A percentile compares a stretch with the other conserved stretches of the same genome.
Evolutionary conservation across 2,113 vertebrate species (phyloP).

Genomic region (Galbula dea): DNA sequence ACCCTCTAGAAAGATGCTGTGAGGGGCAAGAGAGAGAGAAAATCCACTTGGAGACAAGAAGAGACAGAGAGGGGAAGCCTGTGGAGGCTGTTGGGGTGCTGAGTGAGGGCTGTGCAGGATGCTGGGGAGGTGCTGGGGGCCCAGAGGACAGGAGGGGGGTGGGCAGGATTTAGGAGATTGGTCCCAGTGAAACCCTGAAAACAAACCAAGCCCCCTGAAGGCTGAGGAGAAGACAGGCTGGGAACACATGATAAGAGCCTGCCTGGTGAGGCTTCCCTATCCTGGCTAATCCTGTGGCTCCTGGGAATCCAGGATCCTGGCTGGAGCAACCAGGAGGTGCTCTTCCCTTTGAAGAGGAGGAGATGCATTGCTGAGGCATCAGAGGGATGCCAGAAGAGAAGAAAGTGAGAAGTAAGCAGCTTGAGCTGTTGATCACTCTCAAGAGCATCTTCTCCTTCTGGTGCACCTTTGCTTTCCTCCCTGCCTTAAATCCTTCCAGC

Average conservation of each 20-base stretch:
- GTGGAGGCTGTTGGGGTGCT: rapidly evolving
- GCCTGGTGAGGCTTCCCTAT: background rate
- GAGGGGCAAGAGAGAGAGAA: background rate
- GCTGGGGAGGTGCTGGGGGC: rapidly evolving
- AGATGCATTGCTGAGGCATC: background rate
- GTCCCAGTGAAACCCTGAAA: background rate
- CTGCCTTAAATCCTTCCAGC: background rate
- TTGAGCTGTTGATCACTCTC: rapidly evolving
- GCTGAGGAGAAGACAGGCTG: background rate
- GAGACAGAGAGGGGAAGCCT: background rate
- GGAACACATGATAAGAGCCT: rapidly evolving
- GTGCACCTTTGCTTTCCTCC: background rate
- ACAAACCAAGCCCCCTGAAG: background rate
- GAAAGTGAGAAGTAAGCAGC: background rate
- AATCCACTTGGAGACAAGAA: background rate
- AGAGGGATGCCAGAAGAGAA: background rate
- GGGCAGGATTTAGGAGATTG: background rate
- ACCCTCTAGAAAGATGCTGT: background rate
- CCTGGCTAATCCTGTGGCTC: background rate
- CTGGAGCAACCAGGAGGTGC: background rate
- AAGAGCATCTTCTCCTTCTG: rapidly evolving
- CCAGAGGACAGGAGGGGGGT: background rate
- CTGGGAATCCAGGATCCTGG: background rate
- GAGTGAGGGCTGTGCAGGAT: background rate
- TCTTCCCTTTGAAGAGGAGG: background rate